Conservation (phyloP, 1,140 invertebrate genomes). For the Euwallacea fornicatus region DNA sequence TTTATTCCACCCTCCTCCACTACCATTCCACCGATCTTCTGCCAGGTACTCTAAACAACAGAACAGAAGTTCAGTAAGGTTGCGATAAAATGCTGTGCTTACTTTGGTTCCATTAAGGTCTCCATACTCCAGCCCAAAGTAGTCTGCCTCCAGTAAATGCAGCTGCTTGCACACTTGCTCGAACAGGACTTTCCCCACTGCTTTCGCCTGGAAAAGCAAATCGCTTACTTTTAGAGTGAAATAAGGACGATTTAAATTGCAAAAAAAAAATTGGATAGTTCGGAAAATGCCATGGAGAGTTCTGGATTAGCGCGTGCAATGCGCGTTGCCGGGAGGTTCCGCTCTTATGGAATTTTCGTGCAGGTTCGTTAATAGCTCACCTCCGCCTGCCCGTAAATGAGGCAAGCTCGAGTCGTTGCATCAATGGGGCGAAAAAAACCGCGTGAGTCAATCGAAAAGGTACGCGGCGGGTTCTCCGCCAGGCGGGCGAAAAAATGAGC, state of each 20-base stretch:
- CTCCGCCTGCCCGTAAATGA: too few relatives aligned
- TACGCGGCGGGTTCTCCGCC: too few relatives aligned
- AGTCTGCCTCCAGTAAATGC: constrained; percentile 95
- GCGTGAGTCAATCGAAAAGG: too few relatives aligned
- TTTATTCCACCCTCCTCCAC: too few relatives aligned
- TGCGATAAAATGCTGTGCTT: constrained; percentile 42
- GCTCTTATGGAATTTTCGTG: constrained; percentile 15
- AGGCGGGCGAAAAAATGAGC: too few relatives aligned
- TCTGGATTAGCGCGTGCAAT: background rate
- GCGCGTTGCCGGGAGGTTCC: background rate
- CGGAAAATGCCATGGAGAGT: background rate
- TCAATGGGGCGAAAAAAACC: too few relatives aligned
- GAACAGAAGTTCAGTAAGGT: too few relatives aligned
- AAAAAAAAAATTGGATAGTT: background rate
- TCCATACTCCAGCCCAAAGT: constrained; percentile 96
- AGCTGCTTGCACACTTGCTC: constrained; percentile 96
- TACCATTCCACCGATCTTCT: too few relatives aligned
- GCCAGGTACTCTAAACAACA: too few relatives aligned
- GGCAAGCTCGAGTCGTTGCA: too few relatives aligned
- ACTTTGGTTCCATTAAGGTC: constrained; percentile 84
- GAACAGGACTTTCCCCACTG: constrained; percentile 88
- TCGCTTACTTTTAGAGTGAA: background rate
- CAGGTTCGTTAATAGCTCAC: background rate
- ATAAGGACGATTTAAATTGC: background rate
- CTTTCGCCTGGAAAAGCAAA: constrained; percentile 82